Conservation (phyloP, 2,113 vertebrate genomes). For the Pao palembangensis region DNA sequence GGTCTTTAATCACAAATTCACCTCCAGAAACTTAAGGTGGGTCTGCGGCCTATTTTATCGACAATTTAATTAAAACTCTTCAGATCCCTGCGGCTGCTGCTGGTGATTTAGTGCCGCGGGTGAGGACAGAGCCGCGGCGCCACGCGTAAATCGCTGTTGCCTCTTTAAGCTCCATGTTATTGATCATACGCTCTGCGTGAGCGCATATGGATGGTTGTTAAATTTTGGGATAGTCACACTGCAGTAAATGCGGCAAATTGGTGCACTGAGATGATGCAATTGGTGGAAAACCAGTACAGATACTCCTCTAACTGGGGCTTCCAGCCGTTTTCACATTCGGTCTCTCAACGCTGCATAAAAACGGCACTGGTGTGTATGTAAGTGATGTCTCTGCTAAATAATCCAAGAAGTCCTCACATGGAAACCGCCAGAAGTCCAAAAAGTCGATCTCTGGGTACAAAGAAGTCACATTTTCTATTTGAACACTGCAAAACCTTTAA, state of each 20-base stretch:
- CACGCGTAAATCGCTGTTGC: background rate
- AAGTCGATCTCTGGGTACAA: conserved; percentile 6
- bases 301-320: conserved; percentile 49
- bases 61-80: too few relatives aligned
- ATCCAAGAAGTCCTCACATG: conserved; percentile 15
- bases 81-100: background rate
- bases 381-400: conserved; percentile 13
- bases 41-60: too few relatives aligned
- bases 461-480: conserved; percentile 1
- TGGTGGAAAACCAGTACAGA: conserved; percentile 67
- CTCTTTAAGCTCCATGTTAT: conserved; percentile 3
- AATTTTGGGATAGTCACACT: conserved; percentile 64
- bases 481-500: conserved; percentile 11
- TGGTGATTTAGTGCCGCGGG: conserved; percentile 27
- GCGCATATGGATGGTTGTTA: conserved; percentile 8
- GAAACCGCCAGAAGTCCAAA: conserved; percentile 3
- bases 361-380: conserved; percentile 9
- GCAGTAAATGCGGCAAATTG: conserved; percentile 78
- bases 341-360: conserved; percentile 18
- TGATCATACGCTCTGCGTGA: conserved; percentile 10
- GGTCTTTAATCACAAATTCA: too few relatives aligned
- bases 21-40: too few relatives aligned
- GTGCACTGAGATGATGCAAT: conserved; percentile 77
- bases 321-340: conserved; percentile 13
- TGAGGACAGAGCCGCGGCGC: conserved; percentile 11